Percentiles rank a stretch among this genome's conserved stretches.
These are phyloP conservation scores for Gadus chalcogrammus DNA, from an alignment of 2,113 vertebrate species.

Conservation along the genomic window DNA sequence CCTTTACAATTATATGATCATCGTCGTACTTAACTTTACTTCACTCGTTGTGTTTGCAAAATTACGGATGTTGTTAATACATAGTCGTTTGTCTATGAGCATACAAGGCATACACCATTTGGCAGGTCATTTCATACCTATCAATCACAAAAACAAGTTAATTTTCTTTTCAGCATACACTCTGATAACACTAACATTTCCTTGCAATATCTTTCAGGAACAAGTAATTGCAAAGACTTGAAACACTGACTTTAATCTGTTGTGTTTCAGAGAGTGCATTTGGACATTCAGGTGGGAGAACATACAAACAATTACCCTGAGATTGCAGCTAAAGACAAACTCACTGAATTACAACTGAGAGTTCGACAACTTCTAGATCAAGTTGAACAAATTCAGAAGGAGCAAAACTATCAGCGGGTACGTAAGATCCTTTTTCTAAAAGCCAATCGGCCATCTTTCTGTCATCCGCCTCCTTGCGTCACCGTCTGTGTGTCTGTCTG, in stretches of 20 bases:
- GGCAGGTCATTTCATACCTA: too few relatives aligned
- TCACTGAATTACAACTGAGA: slow-evolving; percentile 88
- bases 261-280: slow-evolving; percentile 81
- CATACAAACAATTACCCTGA: slow-evolving; percentile 96
- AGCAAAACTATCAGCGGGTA: slow-evolving; percentile 95
- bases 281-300: slow-evolving; percentile 92
- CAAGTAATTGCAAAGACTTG: too few relatives aligned
- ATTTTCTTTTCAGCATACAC: too few relatives aligned
- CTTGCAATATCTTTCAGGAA: too few relatives aligned
- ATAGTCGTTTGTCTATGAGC: too few relatives aligned
- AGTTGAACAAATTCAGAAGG: slow-evolving; percentile 95
- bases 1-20: neutral
- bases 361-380: slow-evolving; percentile 91
- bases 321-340: slow-evolving; percentile 93
- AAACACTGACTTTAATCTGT: too few relatives aligned
- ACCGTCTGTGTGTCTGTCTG: neutral
- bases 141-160: too few relatives aligned
- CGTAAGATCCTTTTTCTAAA: neutral
- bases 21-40: too few relatives aligned
- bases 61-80: too few relatives aligned
- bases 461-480: neutral
- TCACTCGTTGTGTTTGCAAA: too few relatives aligned
- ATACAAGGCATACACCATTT: too few relatives aligned
- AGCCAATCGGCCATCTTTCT: neutral
- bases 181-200: too few relatives aligned